Percentiles rank a stretch among this genome's conserved stretches.
Evolutionary conservation across 2,797 vertebrate genomes (phyloP).

Genomic region (Sebastes oblongus): DNA sequence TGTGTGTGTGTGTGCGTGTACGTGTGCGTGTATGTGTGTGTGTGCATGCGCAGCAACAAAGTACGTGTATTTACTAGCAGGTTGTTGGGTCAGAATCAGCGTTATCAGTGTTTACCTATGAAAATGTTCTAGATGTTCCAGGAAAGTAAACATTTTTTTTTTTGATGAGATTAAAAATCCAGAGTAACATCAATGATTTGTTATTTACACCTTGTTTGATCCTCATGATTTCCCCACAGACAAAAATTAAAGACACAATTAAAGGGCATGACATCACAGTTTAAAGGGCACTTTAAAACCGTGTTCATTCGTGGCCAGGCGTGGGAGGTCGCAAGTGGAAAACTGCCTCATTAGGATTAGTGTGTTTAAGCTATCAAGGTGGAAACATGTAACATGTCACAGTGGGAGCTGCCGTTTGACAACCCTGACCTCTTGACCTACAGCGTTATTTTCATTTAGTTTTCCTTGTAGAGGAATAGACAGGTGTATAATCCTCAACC

Average conservation of each 20-base stretch:
- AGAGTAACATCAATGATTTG: constrained; percentile 45
- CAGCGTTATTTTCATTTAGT: background rate
- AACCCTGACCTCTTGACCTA: background rate
- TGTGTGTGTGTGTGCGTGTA: background rate
- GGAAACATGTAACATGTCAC: background rate
- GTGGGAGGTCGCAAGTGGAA: constrained; percentile 4
- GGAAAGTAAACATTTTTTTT: constrained; percentile 41
- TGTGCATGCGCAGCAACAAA: background rate
- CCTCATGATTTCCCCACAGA: constrained; percentile 26
- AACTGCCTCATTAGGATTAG: constrained; percentile 3
- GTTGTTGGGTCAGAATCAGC: constrained; percentile 63
- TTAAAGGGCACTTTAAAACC: constrained; percentile 30
- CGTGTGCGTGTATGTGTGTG: constrained; percentile 27
- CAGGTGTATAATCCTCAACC: background rate
- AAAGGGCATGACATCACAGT: constrained; percentile 39
- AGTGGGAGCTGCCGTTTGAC: background rate
- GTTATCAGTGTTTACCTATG: constrained; percentile 63
- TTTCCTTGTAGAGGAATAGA: background rate
- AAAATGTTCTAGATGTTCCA: constrained; percentile 48
- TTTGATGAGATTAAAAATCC: constrained; percentile 12
- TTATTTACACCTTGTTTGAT: constrained; percentile 50
- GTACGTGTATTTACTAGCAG: constrained; percentile 33
- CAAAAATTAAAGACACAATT: constrained; percentile 24
- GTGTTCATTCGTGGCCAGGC: constrained; percentile 5
- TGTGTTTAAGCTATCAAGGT: background rate